Evolutionary conservation across 2,797 vertebrate genomes (phyloP), one percentile per base, ranked within the genome.

Genomic region (Poecilia velifera): DNA sequence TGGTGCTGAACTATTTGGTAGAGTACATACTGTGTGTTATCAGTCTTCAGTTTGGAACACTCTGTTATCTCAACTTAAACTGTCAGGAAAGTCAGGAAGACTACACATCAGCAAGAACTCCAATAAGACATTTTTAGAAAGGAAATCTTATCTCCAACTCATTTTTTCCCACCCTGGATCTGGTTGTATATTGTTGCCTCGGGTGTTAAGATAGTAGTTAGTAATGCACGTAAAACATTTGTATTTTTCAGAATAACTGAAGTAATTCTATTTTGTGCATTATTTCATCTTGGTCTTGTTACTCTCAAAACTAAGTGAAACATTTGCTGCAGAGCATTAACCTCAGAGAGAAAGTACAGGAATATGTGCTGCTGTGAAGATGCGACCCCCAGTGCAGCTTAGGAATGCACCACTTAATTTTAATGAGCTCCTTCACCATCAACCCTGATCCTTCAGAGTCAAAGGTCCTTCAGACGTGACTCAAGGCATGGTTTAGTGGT

Each of bases 11-110:
- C 41, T 62, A 43, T 78, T 57, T 18, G 31, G 70, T 28, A 46
- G 31, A 72, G 77, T 16, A 78, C 70, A 62, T 49, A 47, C 51
- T 36, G 25, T 77, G 47, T 77, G 36, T 43, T 43, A 57, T 77
- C n/a, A 72, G 39, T 55, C 64, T 31, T 71, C 49, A 46, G 66
- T 51, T 43, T 70, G 64, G 76, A 45, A 71, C 76, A 55, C 66
- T 16, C 46, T 55, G 66, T 71, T 10, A 62, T 62, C 76, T 51
- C 43, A 71, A 31, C 39, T 51, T 16, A 12, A 36, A 55, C 76
- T 31, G 34, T 36, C 62, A 51, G 46, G 43, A 53, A 53, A 53
- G 64, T 31, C 47, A 70, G 16, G 39, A 77, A 16, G 53, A n/a
- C 47, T 28, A 22, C 70, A 51, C 4, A 10, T 53, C 39, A 16